phyloP scores from a whole-genome alignment of 1,140 invertebrate species.

The Papilio xuthus region DNA sequence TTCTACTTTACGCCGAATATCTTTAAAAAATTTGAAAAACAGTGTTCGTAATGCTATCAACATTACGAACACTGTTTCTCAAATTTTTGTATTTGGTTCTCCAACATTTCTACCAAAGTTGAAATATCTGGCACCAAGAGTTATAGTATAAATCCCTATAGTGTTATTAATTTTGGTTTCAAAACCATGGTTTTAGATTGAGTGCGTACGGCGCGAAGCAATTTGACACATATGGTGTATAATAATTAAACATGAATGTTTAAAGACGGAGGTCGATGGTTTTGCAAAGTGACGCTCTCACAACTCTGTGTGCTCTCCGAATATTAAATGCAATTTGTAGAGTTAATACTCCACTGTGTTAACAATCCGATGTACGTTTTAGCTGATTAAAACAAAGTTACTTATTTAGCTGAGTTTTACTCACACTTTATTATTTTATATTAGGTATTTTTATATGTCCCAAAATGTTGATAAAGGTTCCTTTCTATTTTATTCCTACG shows the following conservation, averaged over 20 bases:
- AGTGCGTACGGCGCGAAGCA: background rate
- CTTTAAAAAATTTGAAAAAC: too few species aligned
- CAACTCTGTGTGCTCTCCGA: constrained; percentile 12
- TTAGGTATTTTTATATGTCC: background rate
- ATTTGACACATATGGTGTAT: background rate
- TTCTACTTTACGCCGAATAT: too few species aligned
- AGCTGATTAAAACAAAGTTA: constrained; percentile 8
- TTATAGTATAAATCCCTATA: background rate
- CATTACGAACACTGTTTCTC: too few species aligned
- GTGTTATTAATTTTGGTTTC: background rate
- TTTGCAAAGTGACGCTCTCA: constrained; percentile 15
- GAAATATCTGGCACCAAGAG: background rate
- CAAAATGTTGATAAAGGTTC: background rate
- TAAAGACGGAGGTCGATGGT: constrained; percentile 27
- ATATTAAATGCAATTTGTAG: constrained; percentile 27
- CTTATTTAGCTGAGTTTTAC: background rate
- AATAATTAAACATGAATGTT: constrained; percentile 24
- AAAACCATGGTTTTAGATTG: background rate
- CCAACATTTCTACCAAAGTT: background rate
- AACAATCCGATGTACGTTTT: constrained; percentile 7
- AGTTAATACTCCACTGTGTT: constrained; percentile 16
- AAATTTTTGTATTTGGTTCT: too few species aligned
- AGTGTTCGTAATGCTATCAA: too few species aligned
- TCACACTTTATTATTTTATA: background rate
- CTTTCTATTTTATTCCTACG: background rate